A percentile compares a stretch with the other conserved stretches of the same genome.
Conservation (phyloP, 53 echinoderm and acorn worm genomes). For the Antedon mediterranea region DNA sequence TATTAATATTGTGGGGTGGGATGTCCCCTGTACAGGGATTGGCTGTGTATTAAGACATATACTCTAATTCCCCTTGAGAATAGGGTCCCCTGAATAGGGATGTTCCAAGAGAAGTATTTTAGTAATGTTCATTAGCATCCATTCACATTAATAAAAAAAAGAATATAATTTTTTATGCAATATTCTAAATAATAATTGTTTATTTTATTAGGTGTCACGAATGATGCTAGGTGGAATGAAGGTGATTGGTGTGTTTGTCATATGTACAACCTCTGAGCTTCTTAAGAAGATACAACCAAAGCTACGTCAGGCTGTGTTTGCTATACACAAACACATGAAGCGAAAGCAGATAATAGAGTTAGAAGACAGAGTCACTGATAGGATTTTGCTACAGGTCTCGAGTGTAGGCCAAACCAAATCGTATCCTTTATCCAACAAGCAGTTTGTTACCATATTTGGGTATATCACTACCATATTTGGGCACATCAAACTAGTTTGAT, state of each 20-base stretch:
- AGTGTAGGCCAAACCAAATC: constrained; percentile 30
- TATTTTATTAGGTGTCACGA: constrained; percentile 46
- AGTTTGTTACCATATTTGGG: too few species aligned
- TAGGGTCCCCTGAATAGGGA: too few species aligned
- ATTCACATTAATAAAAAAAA: too few species aligned
- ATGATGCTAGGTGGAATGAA: constrained; percentile 81
- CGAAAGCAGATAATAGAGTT: constrained; percentile 15
- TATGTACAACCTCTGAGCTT: constrained; percentile 24
- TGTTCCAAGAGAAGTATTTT: too few species aligned
- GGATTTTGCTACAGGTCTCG: constrained; percentile 77
- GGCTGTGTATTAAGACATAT: too few species aligned
- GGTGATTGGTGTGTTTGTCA: constrained; percentile 60
- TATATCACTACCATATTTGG: too few species aligned
- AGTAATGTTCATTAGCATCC: too few species aligned
- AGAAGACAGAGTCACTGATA: constrained; percentile 24
- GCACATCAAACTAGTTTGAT: too few species aligned
- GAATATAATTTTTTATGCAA: too few species aligned
- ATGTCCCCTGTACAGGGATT: too few species aligned
- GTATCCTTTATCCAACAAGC: constrained; percentile 53
- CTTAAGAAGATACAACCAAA: constrained; percentile 43
- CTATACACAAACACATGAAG: constrained; percentile 62
- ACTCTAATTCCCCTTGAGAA: too few species aligned
- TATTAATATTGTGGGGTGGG: too few species aligned
- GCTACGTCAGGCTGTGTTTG: constrained; percentile 66
- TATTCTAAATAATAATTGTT: not conserved